Conservation (phyloP, 64 coral and sea anemone genomes). For the Orbicella faveolata region DNA sequence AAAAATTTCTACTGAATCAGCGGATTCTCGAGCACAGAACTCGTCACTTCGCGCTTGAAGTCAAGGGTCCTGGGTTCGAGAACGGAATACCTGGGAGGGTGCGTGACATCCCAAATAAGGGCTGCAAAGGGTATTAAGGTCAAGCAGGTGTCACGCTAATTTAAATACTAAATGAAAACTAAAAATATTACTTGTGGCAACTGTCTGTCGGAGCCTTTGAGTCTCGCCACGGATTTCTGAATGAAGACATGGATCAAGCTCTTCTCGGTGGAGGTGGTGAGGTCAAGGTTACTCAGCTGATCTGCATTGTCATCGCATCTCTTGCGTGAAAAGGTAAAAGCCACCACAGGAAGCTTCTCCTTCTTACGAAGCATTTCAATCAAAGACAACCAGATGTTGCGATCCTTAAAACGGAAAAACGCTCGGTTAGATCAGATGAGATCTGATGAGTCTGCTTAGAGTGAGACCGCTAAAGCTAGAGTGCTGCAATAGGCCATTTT, state of each 20-base stretch:
- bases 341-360: slow-evolving; percentile 83
- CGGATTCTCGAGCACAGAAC: too few relatives aligned
- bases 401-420: slow-evolving; percentile 52
- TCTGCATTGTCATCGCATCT: slow-evolving; percentile 88
- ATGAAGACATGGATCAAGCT: slow-evolving; percentile 76
- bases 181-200: slow-evolving; percentile 73
- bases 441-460: too few relatives aligned
- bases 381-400: slow-evolving; percentile 84
- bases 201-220: slow-evolving; percentile 66
- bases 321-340: slow-evolving; percentile 92
- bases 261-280: slow-evolving; percentile 79
- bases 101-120: neutral
- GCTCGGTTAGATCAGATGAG: neutral
- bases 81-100: too few relatives aligned
- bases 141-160: neutral
- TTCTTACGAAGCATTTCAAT: slow-evolving; percentile 89
- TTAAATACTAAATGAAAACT: neutral
- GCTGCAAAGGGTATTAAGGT: neutral
- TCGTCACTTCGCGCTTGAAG: too few relatives aligned
- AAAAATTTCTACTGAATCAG: too few relatives aligned
- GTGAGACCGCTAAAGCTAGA: too few relatives aligned
- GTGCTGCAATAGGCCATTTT: too few relatives aligned
- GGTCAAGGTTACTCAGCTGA: slow-evolving; percentile 69
- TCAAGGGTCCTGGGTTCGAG: too few relatives aligned
- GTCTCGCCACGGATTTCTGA: slow-evolving; percentile 75